phyloP scores from a whole-genome alignment of 2,888 invertebrate species.

The Caenorhabditis parvicauda region DNA sequence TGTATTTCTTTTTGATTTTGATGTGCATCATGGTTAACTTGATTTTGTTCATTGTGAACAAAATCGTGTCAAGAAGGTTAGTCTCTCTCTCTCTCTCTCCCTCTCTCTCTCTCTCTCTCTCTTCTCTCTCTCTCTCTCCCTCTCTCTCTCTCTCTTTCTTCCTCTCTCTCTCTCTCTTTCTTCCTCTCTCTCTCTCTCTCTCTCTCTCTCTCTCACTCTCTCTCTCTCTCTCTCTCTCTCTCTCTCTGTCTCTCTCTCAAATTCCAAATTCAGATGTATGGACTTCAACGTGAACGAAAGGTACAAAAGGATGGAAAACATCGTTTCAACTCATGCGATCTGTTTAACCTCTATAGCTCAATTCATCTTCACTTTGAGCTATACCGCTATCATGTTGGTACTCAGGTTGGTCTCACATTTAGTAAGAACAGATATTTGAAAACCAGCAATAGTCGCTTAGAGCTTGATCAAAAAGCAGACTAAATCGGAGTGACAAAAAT shows the following conservation, averaged over 20 bases:
- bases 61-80: too few relatives aligned
- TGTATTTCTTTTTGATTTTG: neutral
- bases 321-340: neutral
- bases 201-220: slow-evolving; percentile 10
- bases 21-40: neutral
- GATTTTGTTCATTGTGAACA: too few relatives aligned
- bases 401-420: too few relatives aligned
- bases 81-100: slow-evolving; percentile 3
- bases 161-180: slow-evolving; percentile 9
- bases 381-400: neutral
- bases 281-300: neutral
- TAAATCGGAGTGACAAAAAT: too few relatives aligned
- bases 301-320: neutral
- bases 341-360: neutral
- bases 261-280: slow-evolving; percentile 1
- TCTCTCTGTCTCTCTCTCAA: slow-evolving; percentile 4
- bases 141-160: slow-evolving; percentile 24
- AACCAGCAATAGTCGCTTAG: too few relatives aligned
- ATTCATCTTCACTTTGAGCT: neutral
- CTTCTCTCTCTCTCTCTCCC: slow-evolving; percentile 24
- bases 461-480: too few relatives aligned
- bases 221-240: slow-evolving; percentile 1
- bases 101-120: slow-evolving; percentile 13
- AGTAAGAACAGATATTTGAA: too few relatives aligned
- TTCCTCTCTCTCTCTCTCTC: slow-evolving; percentile 19